Evolutionary conservation across 92 coral and sea anemone species (phyloP).

Genomic region (Hydrozoanthus gracilis): DNA sequence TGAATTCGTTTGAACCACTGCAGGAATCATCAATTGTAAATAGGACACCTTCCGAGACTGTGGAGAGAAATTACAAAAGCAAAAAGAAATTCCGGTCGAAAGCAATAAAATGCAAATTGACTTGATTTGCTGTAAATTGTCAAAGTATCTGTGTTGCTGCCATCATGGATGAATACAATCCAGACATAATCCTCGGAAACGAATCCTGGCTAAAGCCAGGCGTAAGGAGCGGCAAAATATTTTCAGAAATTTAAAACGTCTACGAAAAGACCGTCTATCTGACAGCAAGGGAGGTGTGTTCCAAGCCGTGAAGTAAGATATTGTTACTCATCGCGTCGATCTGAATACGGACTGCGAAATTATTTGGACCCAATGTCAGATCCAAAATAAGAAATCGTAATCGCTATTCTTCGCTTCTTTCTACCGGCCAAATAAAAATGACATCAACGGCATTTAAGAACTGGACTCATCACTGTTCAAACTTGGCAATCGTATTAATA

Average conservation of each 20-base stretch:
- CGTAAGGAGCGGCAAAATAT: slow-evolving; percentile 34
- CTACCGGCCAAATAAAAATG: slow-evolving; percentile 56
- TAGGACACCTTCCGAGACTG: slow-evolving; percentile 31
- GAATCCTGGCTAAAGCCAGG: slow-evolving; percentile 54
- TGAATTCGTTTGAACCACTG: slow-evolving; percentile 23
- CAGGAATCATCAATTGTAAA: slow-evolving; percentile 14
- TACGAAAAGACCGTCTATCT: slow-evolving; percentile 43
- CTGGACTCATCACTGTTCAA: slow-evolving; percentile 51
- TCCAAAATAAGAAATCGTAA: slow-evolving; percentile 40
- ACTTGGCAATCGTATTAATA: slow-evolving; percentile 41
- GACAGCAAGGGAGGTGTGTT: slow-evolving; percentile 56
- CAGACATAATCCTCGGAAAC: slow-evolving; percentile 52
- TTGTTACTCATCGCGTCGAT: slow-evolving; percentile 51
- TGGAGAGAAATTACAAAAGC: slow-evolving; percentile 26
- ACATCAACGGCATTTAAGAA: slow-evolving; percentile 36
- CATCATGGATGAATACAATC: slow-evolving; percentile 41
- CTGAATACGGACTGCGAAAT: slow-evolving; percentile 63
- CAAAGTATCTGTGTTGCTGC: slow-evolving; percentile 55
- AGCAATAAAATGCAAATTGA: slow-evolving; percentile 35
- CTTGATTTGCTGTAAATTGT: slow-evolving; percentile 45
- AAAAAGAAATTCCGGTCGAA: slow-evolving; percentile 37
- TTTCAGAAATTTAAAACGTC: slow-evolving; percentile 51
- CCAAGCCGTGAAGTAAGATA: slow-evolving; percentile 55
- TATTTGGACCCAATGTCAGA: slow-evolving; percentile 70
- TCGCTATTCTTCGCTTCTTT: slow-evolving; percentile 56